phyloP scores from a whole-genome alignment of 2,113 vertebrate species.

The Stegastes partitus region DNA sequence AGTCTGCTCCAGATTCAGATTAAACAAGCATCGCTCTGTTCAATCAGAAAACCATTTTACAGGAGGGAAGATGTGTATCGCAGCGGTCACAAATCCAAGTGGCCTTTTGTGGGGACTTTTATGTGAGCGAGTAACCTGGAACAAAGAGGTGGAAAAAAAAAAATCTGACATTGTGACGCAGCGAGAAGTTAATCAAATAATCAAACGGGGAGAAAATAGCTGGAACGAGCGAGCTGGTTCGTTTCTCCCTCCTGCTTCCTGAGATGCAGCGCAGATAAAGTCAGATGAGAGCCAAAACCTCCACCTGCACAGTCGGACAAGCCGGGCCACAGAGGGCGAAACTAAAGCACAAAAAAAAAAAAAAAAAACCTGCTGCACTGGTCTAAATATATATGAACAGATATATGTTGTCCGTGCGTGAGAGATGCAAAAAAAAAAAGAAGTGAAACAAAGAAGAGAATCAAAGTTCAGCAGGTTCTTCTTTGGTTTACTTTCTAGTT shows the following conservation, averaged over 20 bases:
- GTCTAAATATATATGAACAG: neutral
- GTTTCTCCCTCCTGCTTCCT: conserved; percentile 52
- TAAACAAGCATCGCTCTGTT: conserved; percentile 34
- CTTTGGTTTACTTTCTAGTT: conserved; percentile 6
- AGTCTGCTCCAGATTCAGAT: conserved; percentile 51
- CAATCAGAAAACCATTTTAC: conserved; percentile 41
- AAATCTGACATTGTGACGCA: conserved; percentile 22
- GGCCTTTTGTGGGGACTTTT: conserved; percentile 17
- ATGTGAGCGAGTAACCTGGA: conserved; percentile 1
- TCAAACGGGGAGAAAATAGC: conserved; percentile 42
- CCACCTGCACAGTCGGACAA: conserved; percentile 43
- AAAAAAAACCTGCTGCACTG: no score
- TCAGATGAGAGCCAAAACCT: conserved; percentile 21
- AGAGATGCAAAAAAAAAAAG: neutral
- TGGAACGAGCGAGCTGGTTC: conserved; percentile 22
- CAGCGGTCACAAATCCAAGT: neutral
- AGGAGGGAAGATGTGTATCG: conserved; percentile 28
- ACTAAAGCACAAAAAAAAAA: no score
- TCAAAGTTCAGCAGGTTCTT: conserved; percentile 53
- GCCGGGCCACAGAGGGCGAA: neutral
- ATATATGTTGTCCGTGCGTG: neutral
- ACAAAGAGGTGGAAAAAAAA: conserved; percentile 5
- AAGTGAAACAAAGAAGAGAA: conserved; percentile 34
- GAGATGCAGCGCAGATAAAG: conserved; percentile 44
- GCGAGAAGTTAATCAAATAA: conserved; percentile 50